phyloP scores from a whole-genome alignment of 2,113 vertebrate genomes.

The Marmota monax region DNA sequence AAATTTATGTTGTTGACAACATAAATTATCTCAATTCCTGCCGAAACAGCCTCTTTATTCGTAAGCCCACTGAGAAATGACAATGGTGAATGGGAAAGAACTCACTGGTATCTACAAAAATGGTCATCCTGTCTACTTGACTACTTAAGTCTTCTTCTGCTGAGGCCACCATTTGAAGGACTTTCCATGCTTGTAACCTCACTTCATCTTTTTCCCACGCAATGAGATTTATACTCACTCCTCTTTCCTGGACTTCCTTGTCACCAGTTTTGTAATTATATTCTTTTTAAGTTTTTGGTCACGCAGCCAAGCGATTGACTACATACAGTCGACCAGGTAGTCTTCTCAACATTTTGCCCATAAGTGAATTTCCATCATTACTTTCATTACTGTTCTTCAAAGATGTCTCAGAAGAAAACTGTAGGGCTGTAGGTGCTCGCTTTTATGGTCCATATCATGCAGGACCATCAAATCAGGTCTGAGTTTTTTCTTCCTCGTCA shows the following conservation, averaged over 20 bases:
- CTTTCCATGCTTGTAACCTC: background rate
- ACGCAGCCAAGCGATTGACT: background rate
- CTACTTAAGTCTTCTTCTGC: background rate
- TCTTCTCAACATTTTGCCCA: background rate
- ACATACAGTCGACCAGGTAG: fast-evolving
- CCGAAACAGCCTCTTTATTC: background rate
- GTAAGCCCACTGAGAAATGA: background rate
- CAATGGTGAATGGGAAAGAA: background rate
- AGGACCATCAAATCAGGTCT: background rate
- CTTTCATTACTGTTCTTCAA: background rate
- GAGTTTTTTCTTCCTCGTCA: background rate
- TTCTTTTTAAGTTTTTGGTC: background rate
- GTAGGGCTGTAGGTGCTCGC: background rate
- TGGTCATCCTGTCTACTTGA: background rate
- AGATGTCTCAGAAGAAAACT: background rate
- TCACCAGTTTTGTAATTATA: background rate
- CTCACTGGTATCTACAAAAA: background rate
- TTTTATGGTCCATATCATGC: fast-evolving
- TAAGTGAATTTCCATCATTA: background rate
- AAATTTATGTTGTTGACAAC: background rate
- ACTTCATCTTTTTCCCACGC: background rate
- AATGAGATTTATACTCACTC: background rate
- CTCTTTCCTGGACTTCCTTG: background rate
- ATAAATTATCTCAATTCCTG: background rate
- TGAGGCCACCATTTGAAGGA: background rate